phyloP scores from a whole-genome alignment of 1,140 invertebrate genomes.

The Paralvinella palmiformis region DNA sequence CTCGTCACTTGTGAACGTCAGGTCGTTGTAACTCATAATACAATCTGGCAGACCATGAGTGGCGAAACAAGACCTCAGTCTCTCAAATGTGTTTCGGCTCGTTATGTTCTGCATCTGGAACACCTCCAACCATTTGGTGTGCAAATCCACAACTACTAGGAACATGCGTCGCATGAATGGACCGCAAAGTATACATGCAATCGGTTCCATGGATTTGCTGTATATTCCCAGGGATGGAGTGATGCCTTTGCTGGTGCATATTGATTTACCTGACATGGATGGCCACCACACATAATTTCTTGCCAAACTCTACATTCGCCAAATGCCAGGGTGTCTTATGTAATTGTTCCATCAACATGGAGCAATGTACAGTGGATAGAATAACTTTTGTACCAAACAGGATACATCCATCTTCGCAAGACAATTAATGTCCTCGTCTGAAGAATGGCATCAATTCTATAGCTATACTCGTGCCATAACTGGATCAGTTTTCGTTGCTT shows the following conservation, averaged over 20 bases:
- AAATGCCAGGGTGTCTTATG: constrained; percentile 8
- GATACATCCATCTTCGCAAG: constrained; percentile 3
- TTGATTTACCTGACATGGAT: constrained; percentile 15
- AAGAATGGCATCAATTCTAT: neutral
- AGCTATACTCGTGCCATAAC: neutral
- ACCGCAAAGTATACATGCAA: constrained; percentile 44
- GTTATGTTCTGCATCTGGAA: constrained; percentile 6
- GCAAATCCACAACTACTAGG: constrained; percentile 51
- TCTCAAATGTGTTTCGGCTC: neutral
- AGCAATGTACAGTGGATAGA: neutral
- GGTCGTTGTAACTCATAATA: constrained; percentile 49
- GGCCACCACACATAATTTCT: constrained; percentile 11
- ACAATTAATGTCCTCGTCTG: constrained; percentile 3
- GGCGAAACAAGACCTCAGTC: constrained; percentile 28
- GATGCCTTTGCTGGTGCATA: constrained; percentile 23
- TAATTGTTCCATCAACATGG: neutral
- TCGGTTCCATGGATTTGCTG: constrained; percentile 34
- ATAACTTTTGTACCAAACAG: constrained; percentile 5
- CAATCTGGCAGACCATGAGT: constrained; percentile 43
- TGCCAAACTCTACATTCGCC: constrained; percentile 8
- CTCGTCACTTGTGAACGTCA: constrained; percentile 44
- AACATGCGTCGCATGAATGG: constrained; percentile 42
- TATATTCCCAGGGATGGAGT: constrained; percentile 40
- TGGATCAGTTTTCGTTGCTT: constrained; percentile 12
- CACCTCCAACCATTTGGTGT: constrained; percentile 44